phyloP scores from a whole-genome alignment of 2,888 invertebrate genomes.

The Sipha maydis region DNA sequence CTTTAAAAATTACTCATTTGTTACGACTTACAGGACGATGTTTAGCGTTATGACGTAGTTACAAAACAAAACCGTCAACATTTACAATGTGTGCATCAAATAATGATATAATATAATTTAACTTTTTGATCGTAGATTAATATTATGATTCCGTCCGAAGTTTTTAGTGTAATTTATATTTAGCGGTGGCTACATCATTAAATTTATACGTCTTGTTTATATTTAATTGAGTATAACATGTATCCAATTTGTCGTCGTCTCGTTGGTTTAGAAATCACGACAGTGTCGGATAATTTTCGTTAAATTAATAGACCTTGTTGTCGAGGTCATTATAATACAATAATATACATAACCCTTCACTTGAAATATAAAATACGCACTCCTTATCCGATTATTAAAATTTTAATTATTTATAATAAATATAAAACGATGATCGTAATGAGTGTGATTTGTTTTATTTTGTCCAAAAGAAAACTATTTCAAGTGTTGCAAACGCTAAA shows the following conservation, averaged over 20 bases:
- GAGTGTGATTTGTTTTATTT: neutral
- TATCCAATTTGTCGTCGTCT: neutral
- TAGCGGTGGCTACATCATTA: neutral
- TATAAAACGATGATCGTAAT: neutral
- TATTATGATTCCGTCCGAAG: neutral
- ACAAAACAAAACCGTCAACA: constrained; percentile 19
- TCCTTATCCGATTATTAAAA: neutral
- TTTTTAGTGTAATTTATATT: neutral
- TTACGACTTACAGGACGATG: neutral
- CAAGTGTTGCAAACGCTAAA: too few species aligned
- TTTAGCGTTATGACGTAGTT: neutral
- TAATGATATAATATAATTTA: neutral
- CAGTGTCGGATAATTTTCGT: neutral
- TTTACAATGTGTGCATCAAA: neutral
- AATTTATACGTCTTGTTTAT: neutral
- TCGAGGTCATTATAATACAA: neutral
- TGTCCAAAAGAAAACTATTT: too few species aligned
- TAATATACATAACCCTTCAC: neutral
- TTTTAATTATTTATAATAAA: constrained; percentile 4
- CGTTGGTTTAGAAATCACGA: neutral
- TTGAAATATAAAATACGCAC: neutral
- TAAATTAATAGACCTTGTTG: neutral
- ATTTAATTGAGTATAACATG: neutral
- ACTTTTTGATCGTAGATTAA: constrained; percentile 8
- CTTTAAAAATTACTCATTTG: neutral